Conservation (phyloP, 1,140 invertebrate genomes). For the Ceratitis capitata region DNA sequence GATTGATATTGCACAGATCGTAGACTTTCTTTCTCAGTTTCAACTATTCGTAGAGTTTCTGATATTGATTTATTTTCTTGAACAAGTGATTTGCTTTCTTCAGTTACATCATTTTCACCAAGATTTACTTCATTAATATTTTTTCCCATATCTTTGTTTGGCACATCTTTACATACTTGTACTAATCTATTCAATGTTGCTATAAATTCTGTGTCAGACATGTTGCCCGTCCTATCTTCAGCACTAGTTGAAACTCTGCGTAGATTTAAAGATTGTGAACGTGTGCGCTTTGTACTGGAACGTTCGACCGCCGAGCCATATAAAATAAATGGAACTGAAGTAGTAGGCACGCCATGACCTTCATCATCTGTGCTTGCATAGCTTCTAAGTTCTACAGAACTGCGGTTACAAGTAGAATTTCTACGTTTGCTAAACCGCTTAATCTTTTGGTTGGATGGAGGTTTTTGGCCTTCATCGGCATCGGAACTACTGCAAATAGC, state of each 20-base stretch:
- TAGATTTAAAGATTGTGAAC: neutral
- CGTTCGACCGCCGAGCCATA: constrained; percentile 58
- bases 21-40: neutral
- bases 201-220: constrained; percentile 44
- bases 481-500: constrained; percentile 46
- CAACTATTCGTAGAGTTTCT: neutral
- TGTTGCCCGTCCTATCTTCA: neutral
- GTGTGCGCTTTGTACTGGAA: constrained; percentile 49
- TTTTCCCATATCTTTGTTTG: constrained; percentile 44
- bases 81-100: no score
- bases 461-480: constrained; percentile 42
- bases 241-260: neutral
- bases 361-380: constrained; percentile 41
- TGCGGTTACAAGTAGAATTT: constrained; percentile 55
- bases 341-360: constrained; percentile 47
- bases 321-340: constrained; percentile 55
- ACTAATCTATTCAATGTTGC: constrained; percentile 41
- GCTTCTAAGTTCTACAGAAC: constrained; percentile 49
- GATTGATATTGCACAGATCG: neutral
- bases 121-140: neutral
- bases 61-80: neutral
- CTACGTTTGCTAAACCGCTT: constrained; percentile 60
- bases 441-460: constrained; percentile 44
- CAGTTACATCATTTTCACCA: neutral
- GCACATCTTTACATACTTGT: constrained; percentile 30